Base-by-base conservation (phyloP, 1,140 invertebrate genomes). In the Delia radicum region DNA sequence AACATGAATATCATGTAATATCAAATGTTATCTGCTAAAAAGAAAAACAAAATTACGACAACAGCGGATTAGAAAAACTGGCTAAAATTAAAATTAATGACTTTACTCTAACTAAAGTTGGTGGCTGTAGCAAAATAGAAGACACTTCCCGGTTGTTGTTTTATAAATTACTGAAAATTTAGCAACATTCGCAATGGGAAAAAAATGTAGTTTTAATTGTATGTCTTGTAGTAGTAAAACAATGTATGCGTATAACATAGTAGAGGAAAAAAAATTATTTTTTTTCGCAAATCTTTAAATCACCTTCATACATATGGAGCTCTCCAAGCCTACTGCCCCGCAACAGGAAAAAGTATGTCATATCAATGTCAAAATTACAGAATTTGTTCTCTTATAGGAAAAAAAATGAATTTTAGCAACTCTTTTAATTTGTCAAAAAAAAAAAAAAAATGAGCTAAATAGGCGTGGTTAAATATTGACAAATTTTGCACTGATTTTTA, bases 1-100 rank as follows among this genome's bases (percentile, higher is more conserved):
- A 55, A 55, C 48, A 55, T 55, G 48, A 55, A 55, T 55, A 55
- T 55, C 48, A 55, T 55, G 48, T 55, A 55, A 55, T 55, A 21
- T 21, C 48, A 21, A 55, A 48, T 21, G 18, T 55, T 55, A 6
- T 21, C 6, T 21, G n/a, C 46, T 33, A 21, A 48, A 48, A 18
- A 48, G 2, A 48, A 18, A 42, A 55, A 55, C 18, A 55, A 3
- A 55, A 18, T 21, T 0, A 48, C 10, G 18, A 48, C 46, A 18
- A 48, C 2, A n/a, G n/a, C n/a, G n/a, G n/a, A n/a, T n/a, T n/a
- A 48, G 18, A 55, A 55, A 55, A 55, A 5, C 48, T 21, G 48
- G 48, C 48, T 55, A 6, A 18, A 55, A 21, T 2, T 55, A 55
- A 55, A 55, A 55, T 55, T 55, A 21, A 55, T 55, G 48, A 21